Conservation (phyloP, 1,140 invertebrate genomes). For the Formica selysi region DNA sequence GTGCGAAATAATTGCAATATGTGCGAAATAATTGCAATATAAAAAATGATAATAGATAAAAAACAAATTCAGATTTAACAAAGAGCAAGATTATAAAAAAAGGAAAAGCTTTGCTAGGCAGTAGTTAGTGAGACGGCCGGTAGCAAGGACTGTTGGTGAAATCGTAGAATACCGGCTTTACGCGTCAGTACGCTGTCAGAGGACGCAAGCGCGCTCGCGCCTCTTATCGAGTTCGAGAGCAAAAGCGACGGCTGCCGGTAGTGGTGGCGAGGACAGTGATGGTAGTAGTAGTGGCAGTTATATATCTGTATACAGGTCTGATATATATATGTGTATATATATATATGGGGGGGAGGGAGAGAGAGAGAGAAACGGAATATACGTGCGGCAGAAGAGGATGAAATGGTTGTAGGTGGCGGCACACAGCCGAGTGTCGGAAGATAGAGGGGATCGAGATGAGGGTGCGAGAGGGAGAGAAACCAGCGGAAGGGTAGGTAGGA, state of each 20-base stretch:
- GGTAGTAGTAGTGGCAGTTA: conserved; percentile 6
- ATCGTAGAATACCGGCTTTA: conserved; percentile 76
- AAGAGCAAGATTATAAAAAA: conserved; percentile 72
- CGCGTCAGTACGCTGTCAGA: conserved; percentile 71
- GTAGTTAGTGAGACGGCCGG: conserved; percentile 56
- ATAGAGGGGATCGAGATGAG: conserved; percentile 46
- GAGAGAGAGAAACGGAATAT: conserved; percentile 28
- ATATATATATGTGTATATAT: conserved; percentile 25
- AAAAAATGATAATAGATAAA: not conserved
- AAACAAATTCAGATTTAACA: not conserved
- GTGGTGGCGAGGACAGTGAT: conserved; percentile 50
- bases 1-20: not conserved
- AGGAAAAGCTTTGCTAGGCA: conserved; percentile 49
- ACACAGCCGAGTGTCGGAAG: conserved; percentile 62
- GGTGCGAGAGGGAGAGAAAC: conserved; percentile 32
- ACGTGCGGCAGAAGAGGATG: conserved; percentile 47
- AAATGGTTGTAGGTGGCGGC: conserved; percentile 72
- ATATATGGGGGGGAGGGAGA: no score
- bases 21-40: not conserved
- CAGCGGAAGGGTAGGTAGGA: conserved; percentile 50
- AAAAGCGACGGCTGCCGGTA: conserved; percentile 77
- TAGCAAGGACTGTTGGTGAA: conserved; percentile 75
- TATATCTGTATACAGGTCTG: conserved; percentile 13
- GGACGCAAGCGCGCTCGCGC: conserved; percentile 78
- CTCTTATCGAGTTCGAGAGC: conserved; percentile 84